These are phyloP conservation scores for Drosophila ironensis DNA, from an alignment of 1,140 invertebrate species.

Conservation along the genomic window DNA sequence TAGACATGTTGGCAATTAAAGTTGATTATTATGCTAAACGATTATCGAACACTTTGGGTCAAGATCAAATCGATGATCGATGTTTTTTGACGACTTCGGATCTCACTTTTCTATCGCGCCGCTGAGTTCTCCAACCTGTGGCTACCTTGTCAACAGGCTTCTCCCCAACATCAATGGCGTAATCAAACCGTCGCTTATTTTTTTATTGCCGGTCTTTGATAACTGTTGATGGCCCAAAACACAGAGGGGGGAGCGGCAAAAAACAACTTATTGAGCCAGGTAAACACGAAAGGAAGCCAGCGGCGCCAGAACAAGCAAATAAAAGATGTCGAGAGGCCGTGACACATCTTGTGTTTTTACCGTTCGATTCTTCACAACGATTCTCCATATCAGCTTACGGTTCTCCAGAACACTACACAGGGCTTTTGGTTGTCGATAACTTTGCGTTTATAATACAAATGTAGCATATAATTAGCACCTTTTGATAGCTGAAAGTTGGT, in stretches of 20 bases:
- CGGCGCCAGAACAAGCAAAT: constrained; percentile 21
- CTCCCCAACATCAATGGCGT: constrained; percentile 6
- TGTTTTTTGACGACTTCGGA: constrained; percentile 1
- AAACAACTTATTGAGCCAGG: background rate
- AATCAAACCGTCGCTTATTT: constrained; percentile 8
- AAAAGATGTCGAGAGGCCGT: constrained; percentile 19
- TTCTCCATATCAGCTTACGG: constrained; percentile 4
- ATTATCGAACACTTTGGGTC: background rate
- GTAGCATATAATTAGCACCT: constrained; percentile 16
- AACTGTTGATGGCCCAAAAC: constrained; percentile 24
- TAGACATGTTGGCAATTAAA: too few relatives aligned
- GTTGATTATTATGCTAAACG: background rate
- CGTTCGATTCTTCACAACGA: constrained; percentile 14
- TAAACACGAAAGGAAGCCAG: constrained; percentile 19
- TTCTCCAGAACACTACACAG: background rate
- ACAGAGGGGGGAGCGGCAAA: background rate
- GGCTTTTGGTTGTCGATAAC: constrained; percentile 20
- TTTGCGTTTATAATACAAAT: constrained; percentile 2
- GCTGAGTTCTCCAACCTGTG: background rate
- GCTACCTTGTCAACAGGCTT: constrained; percentile 3
- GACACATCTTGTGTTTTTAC: constrained; percentile 43
- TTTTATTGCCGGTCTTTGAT: constrained; percentile 21
- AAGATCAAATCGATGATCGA: background rate
- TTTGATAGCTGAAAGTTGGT: constrained; percentile 19
- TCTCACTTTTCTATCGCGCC: background rate